These are phyloP conservation scores for Sialis lutaria DNA, from an alignment of 2,888 invertebrate genomes.

Conservation along the genomic window DNA sequence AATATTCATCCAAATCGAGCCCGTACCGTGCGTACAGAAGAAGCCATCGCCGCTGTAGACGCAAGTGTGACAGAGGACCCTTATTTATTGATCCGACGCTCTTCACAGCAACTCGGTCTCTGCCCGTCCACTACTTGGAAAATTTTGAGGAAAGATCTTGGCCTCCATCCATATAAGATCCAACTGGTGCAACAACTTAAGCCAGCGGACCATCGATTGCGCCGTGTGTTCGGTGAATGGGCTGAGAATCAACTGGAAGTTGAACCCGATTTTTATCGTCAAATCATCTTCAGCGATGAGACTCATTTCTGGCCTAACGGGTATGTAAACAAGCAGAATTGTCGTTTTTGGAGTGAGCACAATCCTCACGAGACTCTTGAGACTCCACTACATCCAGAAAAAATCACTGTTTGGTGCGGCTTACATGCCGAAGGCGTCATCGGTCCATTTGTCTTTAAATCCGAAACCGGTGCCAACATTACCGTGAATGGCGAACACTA, in stretches of 20 bases:
- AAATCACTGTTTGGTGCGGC: no score
- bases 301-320: no score
- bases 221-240: constrained; percentile 14
- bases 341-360: no score
- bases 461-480: no score
- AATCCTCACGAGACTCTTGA: no score
- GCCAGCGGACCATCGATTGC: constrained; percentile 10
- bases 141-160: constrained; percentile 13
- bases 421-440: no score
- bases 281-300: no score
- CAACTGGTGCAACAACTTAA: constrained; percentile 3
- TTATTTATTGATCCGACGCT: constrained; percentile 13
- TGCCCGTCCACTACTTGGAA: constrained; percentile 14
- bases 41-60: constrained; percentile 11
- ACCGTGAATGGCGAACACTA: no score
- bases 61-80: constrained; percentile 12
- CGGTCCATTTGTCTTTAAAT: no score
- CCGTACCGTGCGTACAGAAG: constrained; percentile 9
- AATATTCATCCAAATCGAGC: constrained; percentile 9
- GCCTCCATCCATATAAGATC: constrained; percentile 12
- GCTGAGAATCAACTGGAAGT: constrained; percentile 10
- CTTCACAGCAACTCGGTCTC: constrained; percentile 13
- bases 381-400: no score
- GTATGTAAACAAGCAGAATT: no score
- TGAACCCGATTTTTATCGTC: constrained; percentile 6